Base-by-base conservation (phyloP, 1,140 invertebrate genomes). In the Holcopasites calliopsidis region DNA sequence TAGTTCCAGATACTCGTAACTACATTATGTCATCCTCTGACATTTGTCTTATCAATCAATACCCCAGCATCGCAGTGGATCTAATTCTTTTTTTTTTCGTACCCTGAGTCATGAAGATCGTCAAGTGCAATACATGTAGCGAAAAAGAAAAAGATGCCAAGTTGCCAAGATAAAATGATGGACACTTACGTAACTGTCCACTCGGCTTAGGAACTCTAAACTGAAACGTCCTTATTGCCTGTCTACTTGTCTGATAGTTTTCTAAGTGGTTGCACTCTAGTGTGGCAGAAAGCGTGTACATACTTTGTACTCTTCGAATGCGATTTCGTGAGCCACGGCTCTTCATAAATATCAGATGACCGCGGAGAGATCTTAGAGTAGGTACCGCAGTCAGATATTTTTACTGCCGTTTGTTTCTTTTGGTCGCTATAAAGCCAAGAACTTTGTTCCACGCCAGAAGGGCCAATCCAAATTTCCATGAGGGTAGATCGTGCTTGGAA, bases 341-440 rank as follows among this genome's bases (percentile, higher is more conserved):
- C 62, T 82, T 86, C 47, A 77, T 85, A 85, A 86, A 86, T 85
- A 85, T 77, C 72, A 60, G 50, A 85, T 85, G 61, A 76, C 64
- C 72, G 65, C 52, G 52, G 60, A 82, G 76, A 81, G 75, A 73
- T 33, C 58, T 44, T 55, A 50, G 55, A n/a, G n/a, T n/a, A n/a
- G 42, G 58, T 61, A 52, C 57, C 49, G 44, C 57, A 64, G 77
- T 73, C 58, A 82, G 50, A 77, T 77, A 83, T 81, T 65, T 75
- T 80, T 73, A 73, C 58, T 58, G 42, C 61, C 47, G 42, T 10
- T 58, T 16, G 42, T 6, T n/a, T 23, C 62, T 49, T 73, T 50
- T 54, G 7, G 28, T 65, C 31, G 40, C 28, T 23, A 10, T 21
- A 31, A 58, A 55, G 55, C 49, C 42, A 62, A 47, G 76, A 55